Evolutionary conservation across 1,140 invertebrate species (phyloP), one percentile per base, ranked within the genome.

Genomic region (Macrostomum lignano): DNA sequence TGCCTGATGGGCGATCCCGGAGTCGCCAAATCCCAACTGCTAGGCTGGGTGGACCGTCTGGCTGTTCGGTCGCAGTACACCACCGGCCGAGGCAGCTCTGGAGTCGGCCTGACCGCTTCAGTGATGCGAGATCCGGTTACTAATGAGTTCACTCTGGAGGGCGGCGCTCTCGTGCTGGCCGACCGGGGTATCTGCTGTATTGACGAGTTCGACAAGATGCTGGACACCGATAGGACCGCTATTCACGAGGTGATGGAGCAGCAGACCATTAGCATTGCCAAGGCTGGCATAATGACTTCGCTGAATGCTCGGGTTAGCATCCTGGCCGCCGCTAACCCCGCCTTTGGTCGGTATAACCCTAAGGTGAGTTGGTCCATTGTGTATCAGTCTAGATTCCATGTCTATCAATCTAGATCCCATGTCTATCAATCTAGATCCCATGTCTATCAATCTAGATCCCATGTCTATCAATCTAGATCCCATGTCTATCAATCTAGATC

Each of bases 161-260:
- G 86, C 21, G 91, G 91, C 14, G 82, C 88, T n/a, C 58, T 98
- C 1, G 88, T 98, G 7, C 51, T 98, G 28, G 88, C 88, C 10
- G 91, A 98, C 63, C 71, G 82, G 47, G 68, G 91, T 15, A 75
- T 96, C 22, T 96, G 88, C 52, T 96, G 88, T 50, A 98, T 98
- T 55, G 88, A 96, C 50, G 91, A 98, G 61, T 98, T 98, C 60
- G 91, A 98, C 56, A 98, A 98, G 62, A 91, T 93, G 82, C 70
- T 76, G 7, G 81, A 91, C 34, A 48, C 54, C 9, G 84, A 93
- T 24, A 66, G 86, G 44, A 91, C 82, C 1, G 79, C 88, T 24
- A 94, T 98, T 44, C 91, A 98, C 52, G 91, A 98, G 62, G 62
- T 65, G 2, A 98, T 98, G 91, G 91, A 98, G 63, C 91, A 98